Base-by-base conservation (phyloP, 2,113 vertebrate genomes). In the Eurystomus gularis region DNA sequence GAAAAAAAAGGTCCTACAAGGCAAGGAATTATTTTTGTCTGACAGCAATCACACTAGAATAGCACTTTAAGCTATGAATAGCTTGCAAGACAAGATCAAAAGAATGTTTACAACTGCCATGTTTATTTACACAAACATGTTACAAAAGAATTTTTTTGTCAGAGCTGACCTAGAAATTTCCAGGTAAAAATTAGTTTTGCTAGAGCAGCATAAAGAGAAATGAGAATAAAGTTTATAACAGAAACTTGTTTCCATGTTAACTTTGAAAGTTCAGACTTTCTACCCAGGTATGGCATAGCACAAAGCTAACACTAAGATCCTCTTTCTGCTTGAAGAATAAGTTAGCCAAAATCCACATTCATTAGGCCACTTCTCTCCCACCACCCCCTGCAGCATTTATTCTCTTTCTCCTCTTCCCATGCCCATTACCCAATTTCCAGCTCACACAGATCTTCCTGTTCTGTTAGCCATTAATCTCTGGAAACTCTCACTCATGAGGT, bases 21-120 rank as follows among this genome's bases (percentile, higher is more conserved):
- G 46, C 48, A 83, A 13, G 15, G 44, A 71, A 76, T 82, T 85
- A 77, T 94, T 95, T 94, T 91, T 89, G 77, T 78, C 86, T 94
- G 72, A 93, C 77, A 92, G 76, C 55, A 62, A 49, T 73, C 49
- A 72, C 17, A 78, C 13, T 7, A 51, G 40, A 93, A 88, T 66
- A 90, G 42, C 68, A 69, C 40, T 93, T 87, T 6, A 72, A 90
- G 31, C 49, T 88, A 96, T 58, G 10, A 95, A 94, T 87, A 95
- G 73, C 54, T 85, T 17, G 4, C 83, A 85, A 87, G 52, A 79
- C 65, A 85, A 68, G 75, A 96, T 88, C 75, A 76, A 80, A 95
- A 94, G 66, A 73, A 60, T 83, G 26, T 78, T 96, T 95, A 91
- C 48, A 90, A 75, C 37, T 79, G 42, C 80, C 68, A 83, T 57